These are phyloP conservation scores for Elephantulus edwardii DNA, from an alignment of 2,113 vertebrate genomes.

Conservation along the genomic window DNA sequence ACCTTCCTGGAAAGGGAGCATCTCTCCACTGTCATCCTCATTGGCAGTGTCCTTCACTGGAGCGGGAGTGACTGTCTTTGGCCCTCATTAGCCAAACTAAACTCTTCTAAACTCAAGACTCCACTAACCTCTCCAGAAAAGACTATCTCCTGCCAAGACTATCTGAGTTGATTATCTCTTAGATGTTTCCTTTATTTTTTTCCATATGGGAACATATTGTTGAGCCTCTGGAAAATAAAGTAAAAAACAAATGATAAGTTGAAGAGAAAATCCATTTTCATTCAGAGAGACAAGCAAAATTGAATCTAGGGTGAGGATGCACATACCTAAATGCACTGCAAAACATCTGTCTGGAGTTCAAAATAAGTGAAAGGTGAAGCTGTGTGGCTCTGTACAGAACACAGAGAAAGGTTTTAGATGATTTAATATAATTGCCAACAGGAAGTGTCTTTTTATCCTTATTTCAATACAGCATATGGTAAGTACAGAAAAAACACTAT, in stretches of 20 bases:
- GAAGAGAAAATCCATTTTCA: neutral
- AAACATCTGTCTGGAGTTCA: neutral
- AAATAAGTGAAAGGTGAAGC: neutral
- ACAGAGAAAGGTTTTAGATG: neutral
- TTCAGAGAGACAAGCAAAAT: neutral
- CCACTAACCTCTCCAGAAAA: neutral
- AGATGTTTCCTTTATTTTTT: neutral
- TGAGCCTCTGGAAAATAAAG: neutral
- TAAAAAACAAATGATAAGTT: conserved; percentile 32
- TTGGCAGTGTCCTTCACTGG: neutral
- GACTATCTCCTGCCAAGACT: neutral
- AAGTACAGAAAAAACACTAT: neutral
- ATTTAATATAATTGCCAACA: neutral
- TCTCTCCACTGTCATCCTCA: neutral
- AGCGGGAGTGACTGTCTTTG: neutral
- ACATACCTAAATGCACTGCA: neutral
- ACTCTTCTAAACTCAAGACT: no score
- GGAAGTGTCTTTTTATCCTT: neutral
- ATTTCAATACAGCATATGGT: no score
- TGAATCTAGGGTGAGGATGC: neutral
- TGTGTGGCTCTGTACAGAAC: neutral
- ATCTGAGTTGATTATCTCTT: neutral
- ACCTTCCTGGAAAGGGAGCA: fast-evolving
- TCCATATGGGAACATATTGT: neutral
- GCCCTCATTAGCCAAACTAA: neutral